Conservation (phyloP, 2,888 invertebrate species). For the Coecobrya sp. region DNA sequence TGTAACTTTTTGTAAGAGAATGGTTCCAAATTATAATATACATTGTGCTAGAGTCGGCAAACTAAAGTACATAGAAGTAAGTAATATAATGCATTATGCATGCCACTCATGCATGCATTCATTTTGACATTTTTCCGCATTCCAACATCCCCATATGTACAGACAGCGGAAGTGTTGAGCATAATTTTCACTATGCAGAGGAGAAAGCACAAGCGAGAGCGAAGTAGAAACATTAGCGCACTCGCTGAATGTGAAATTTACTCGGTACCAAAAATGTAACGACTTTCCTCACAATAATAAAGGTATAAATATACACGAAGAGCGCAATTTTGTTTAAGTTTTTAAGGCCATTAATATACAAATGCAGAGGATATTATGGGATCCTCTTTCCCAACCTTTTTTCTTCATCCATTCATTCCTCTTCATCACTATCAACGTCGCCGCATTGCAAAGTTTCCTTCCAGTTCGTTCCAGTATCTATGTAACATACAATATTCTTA, state of each 20-base stretch:
- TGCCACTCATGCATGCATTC: constrained; percentile 56
- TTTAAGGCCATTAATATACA: constrained; percentile 34
- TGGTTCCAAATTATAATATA: too few relatives aligned
- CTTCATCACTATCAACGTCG: background rate
- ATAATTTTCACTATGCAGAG: constrained; percentile 3
- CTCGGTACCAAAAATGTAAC: background rate
- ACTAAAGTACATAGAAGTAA: background rate
- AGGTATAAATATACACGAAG: constrained; percentile 17
- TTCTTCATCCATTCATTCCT: background rate
- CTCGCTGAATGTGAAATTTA: background rate
- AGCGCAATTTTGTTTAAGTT: constrained; percentile 4
- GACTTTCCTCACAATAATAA: constrained; percentile 8
- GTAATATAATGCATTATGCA: constrained; percentile 64
- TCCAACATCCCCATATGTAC: background rate
- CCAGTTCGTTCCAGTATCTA: too few relatives aligned
- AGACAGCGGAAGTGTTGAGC: background rate
- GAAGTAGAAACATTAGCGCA: constrained; percentile 13
- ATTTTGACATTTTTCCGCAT: constrained; percentile 68
- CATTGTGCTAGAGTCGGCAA: too few relatives aligned
- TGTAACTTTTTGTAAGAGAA: too few relatives aligned
- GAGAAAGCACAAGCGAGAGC: background rate
- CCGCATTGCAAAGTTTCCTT: background rate
- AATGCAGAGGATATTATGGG: background rate
- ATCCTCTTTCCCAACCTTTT: background rate
- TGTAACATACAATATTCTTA: too few relatives aligned